Conservation (phyloP, 2,113 vertebrate species). For the Cyanoramphus novaezelandiae region DNA sequence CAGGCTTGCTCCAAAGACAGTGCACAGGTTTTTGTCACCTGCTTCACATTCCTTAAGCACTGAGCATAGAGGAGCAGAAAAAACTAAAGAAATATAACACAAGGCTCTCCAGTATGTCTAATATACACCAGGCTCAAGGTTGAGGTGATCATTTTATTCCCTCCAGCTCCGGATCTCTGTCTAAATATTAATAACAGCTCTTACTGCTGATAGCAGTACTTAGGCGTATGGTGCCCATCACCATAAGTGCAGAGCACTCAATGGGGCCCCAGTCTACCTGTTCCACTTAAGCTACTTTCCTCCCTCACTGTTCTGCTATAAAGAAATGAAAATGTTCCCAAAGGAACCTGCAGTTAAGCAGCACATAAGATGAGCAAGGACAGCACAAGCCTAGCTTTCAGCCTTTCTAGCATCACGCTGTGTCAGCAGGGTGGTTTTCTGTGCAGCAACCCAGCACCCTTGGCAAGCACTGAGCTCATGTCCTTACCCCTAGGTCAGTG, state of each 20-base stretch:
- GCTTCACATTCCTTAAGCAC: background rate
- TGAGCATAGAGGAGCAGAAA: background rate
- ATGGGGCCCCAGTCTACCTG: background rate
- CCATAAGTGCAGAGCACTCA: fast-evolving
- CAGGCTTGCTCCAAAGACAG: background rate
- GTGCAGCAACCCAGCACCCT: background rate
- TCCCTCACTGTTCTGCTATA: background rate
- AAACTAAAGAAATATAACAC: background rate
- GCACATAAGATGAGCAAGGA: background rate
- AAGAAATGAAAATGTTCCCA: background rate
- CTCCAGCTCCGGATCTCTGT: background rate
- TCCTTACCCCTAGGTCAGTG: background rate
- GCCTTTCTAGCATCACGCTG: background rate
- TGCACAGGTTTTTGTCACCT: background rate
- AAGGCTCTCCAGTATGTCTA: background rate
- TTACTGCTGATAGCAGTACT: background rate
- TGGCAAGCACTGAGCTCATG: background rate
- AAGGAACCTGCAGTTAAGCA: background rate
- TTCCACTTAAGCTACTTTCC: background rate
- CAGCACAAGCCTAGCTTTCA: background rate
- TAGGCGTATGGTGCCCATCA: background rate
- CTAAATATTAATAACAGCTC: background rate
- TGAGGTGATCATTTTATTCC: background rate
- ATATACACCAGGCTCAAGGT: background rate
- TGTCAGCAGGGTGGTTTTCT: background rate